Base-by-base conservation (phyloP, 2,888 invertebrate species). In the Caenorhabditis zanzibari region DNA sequence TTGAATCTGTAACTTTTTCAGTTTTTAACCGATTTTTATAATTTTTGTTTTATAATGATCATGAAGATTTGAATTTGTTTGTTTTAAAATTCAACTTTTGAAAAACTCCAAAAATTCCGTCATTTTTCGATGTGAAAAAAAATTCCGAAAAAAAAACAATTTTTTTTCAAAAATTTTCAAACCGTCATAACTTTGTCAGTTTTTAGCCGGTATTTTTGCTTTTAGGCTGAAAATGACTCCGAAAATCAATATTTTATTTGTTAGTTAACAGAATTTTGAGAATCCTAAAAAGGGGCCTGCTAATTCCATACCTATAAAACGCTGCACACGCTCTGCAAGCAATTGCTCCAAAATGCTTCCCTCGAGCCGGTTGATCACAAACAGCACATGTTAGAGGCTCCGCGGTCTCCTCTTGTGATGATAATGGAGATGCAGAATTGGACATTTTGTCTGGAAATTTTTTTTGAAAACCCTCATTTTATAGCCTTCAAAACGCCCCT, bases 321-420 rank as follows among this genome's bases (percentile, higher is more conserved):
- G 75, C 75, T 14, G 75, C 76, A 59, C 76, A 76, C 2, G 76
- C 76, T 19, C 76, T 14, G 52, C 76, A 76, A 26, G 68, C 24
- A 14, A 68, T 16, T 2, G 76, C 76, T 41, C 76, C 76, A 52
- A 76, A 76, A n/a, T 76, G 76, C 54, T 47, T 75, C 19, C 75
- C 75, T 16, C 56, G 24, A 4, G 74, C 54, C 9, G 64, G 61
- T 7, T 64, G 74, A 1, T n/a, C 35, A 19, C 74, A 74, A 16
- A 74, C 74, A 19, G 63, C 24, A n/a, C 74, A 74, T 14, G 24
- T 47, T 22, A 73, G n/a, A n/a, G n/a, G 19, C 5, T 58, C 58
- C 22, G 22, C 10, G 2, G 47, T 26, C 9, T 64, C 64, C 9
- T 64, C 64, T 14, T 47, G 49, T 26, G 64, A 64, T 49, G 49